phyloP scores from a whole-genome alignment of 1,140 invertebrate genomes.

The Belonocnema kinseyi region DNA sequence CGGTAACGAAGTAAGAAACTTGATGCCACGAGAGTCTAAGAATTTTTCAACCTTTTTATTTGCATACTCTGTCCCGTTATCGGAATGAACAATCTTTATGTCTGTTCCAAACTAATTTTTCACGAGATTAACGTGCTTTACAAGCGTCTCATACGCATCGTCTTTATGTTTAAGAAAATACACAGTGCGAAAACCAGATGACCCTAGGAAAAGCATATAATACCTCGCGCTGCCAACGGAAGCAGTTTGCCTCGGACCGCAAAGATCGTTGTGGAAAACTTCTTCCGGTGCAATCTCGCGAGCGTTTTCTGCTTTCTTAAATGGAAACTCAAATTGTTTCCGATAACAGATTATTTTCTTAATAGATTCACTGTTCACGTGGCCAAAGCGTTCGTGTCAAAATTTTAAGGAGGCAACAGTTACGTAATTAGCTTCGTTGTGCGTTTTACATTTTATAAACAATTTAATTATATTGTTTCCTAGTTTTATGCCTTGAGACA shows the following conservation, averaged over 20 bases:
- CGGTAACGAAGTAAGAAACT: constrained; percentile 33
- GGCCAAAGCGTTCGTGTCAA: constrained; percentile 12
- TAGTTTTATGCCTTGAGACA: constrained; percentile 33
- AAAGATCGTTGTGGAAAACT: constrained; percentile 64
- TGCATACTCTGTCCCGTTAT: constrained; percentile 59
- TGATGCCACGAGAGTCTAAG: constrained; percentile 39
- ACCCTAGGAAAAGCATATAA: constrained; percentile 65
- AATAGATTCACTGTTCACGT: background rate
- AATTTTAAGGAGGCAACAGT: background rate
- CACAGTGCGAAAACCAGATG: constrained; percentile 56
- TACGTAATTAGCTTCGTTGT: constrained; percentile 10
- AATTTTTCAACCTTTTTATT: constrained; percentile 40
- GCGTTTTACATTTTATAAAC: constrained; percentile 38
- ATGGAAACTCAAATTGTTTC: constrained; percentile 60
- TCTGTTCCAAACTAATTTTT: constrained; percentile 52
- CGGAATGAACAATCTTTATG: constrained; percentile 50
- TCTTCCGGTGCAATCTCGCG: constrained; percentile 36
- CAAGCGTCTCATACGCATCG: constrained; percentile 56
- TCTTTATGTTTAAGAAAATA: constrained; percentile 65
- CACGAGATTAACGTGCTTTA: constrained; percentile 41
- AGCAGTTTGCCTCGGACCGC: constrained; percentile 59
- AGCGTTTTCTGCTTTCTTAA: background rate
- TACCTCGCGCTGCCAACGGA: constrained; percentile 62
- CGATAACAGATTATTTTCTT: constrained; percentile 19
- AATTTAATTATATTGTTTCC: constrained; percentile 43